phyloP scores from a whole-genome alignment of 64 coral and sea anemone genomes.

The Montipora capricornis region DNA sequence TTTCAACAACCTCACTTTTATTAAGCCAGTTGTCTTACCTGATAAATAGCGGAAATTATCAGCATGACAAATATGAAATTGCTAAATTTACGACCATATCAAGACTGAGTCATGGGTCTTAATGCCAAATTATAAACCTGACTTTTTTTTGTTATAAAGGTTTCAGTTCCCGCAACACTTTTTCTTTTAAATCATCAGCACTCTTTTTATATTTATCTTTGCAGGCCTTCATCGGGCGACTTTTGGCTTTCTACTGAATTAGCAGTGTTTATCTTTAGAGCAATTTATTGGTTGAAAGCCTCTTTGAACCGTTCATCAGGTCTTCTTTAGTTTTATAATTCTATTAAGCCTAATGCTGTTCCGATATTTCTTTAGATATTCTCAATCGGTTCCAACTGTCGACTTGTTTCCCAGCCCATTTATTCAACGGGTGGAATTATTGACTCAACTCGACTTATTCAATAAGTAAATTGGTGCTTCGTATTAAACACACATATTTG shows the following conservation, averaged over 20 bases:
- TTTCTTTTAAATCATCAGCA: neutral
- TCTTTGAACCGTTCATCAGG: neutral
- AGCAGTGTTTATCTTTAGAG: neutral
- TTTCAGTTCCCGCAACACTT: neutral
- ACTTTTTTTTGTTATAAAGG: neutral
- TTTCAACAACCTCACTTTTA: neutral
- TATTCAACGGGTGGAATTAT: neutral
- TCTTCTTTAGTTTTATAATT: neutral
- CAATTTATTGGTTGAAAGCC: neutral
- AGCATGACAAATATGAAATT: neutral
- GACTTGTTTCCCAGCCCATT: neutral
- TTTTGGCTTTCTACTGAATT: neutral
- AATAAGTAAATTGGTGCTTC: neutral
- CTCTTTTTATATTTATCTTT: neutral
- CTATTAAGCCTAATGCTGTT: neutral
- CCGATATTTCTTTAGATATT: constrained; percentile 8
- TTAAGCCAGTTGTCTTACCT: neutral
- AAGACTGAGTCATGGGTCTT: neutral
- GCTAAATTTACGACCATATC: neutral
- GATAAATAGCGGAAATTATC: neutral
- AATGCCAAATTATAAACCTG: neutral
- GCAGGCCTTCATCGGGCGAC: neutral
- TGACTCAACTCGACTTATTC: constrained; percentile 13
- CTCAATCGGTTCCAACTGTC: neutral
- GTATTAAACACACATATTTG: constrained; percentile 22